These are phyloP conservation scores for Perognathus longimembris DNA, from an alignment of 2,113 vertebrate species.

Conservation along the genomic window DNA sequence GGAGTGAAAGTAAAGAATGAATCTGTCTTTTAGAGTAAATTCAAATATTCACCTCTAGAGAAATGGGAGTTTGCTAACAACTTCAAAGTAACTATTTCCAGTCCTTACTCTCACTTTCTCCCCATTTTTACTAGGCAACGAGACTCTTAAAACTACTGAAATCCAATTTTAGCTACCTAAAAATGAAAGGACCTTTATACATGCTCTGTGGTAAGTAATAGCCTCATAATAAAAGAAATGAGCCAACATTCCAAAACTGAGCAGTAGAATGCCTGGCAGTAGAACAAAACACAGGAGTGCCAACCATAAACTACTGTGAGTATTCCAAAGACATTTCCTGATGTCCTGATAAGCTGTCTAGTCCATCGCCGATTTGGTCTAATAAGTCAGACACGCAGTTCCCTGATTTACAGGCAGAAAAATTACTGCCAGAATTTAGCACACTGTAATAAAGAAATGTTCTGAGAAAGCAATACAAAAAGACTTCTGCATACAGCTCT, in stretches of 20 bases:
- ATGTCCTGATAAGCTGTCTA: background rate
- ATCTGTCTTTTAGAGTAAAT: constrained; percentile 21
- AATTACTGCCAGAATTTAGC: constrained; percentile 25
- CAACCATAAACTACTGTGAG: constrained; percentile 34
- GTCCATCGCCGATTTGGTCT: constrained; percentile 40
- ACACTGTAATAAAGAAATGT: background rate
- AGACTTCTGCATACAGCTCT: background rate
- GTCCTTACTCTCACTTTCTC: background rate
- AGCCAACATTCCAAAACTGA: constrained; percentile 28
- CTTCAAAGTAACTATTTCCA: constrained; percentile 43
- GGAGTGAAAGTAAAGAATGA: background rate
- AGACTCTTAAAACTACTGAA: constrained; percentile 19
- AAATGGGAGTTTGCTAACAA: constrained; percentile 28
- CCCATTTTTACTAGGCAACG: constrained; percentile 7
- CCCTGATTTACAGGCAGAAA: constrained; percentile 29
- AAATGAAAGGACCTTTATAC: background rate
- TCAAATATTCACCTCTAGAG: constrained; percentile 11
- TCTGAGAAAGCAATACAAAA: constrained; percentile 7
- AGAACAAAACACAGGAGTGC: constrained; percentile 35
- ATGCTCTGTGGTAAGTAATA: constrained; percentile 33
- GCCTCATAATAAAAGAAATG: constrained; percentile 19
- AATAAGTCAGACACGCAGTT: constrained; percentile 49
- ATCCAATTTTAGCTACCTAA: constrained; percentile 51
- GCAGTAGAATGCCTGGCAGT: background rate
- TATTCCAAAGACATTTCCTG: constrained; percentile 25